Evolutionary conservation across 2,888 invertebrate species (phyloP), one percentile per base, ranked within the genome.

Genomic region (Lutraria lutraria): DNA sequence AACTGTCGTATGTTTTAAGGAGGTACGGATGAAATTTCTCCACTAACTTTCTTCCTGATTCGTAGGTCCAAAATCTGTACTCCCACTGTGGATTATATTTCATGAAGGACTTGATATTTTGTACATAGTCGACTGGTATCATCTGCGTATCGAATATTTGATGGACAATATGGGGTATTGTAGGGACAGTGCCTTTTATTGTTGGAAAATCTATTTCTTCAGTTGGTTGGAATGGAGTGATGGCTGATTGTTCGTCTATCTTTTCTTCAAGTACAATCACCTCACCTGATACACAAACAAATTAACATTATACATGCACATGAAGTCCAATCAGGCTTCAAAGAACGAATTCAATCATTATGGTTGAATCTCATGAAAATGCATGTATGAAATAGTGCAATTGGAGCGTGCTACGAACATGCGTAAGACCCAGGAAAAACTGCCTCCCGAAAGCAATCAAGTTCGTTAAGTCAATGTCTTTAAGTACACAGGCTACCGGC

Each of bases 1-100:
- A 95, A 31, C 89, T 90, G 82, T 95, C 93, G 87, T 89, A 96
- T 6, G 93, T 91, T 8, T 87, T 54, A n/a, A 95, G 85, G 56
- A 94, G 93, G 63, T 91, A 82, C 2, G 95, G 94, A 88, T 94
- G 95, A 43, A 91, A 91, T 10, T 92, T 90, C 8, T 86, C 86
- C n/a, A 96, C 90, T 12, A 96, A 89, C 31, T 89, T 79, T 25
- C 94, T 87, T 6, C 94, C 95, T 80, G 94, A 94, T 12, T 93
- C 91, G 81, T 95, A 94, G 4, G 95, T 96, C 96, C 96, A 96
- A 68, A 96, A 92, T 93, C 94, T 95, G 92, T 95, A 95, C 54
- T 95, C 93, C 95, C 95, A 96, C 29, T 92, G 93, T 12, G 95
- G 95, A 85, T 96, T 93, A 56, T 92, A 68, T 12, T 87, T 63